phyloP scores from a whole-genome alignment of 37 sponge, comb jelly and placozoan genomes.

The Crambe crambe region DNA sequence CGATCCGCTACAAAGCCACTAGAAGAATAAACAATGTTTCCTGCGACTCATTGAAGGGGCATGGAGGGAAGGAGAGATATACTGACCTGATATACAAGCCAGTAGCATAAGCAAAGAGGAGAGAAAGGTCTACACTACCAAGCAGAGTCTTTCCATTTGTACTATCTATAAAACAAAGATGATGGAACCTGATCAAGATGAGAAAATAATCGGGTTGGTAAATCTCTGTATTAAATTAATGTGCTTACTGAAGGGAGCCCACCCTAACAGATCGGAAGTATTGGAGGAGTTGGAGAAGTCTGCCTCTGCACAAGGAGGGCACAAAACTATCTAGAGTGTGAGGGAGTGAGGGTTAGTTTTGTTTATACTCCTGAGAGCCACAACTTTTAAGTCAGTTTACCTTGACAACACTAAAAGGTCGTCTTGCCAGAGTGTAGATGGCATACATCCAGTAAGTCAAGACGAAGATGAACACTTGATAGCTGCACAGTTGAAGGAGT shows the following conservation, averaged over 20 bases:
- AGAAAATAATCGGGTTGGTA: no score
- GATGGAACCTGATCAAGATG: no score
- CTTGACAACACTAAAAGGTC: slow-evolving; percentile 57
- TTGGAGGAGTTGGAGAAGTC: not conserved
- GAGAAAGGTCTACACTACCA: slow-evolving; percentile 56
- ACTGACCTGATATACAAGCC: slow-evolving; percentile 64
- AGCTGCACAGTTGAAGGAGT: not conserved
- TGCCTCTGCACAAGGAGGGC: slow-evolving; percentile 12
- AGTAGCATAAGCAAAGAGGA: slow-evolving; percentile 71
- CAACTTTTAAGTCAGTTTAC: not conserved
- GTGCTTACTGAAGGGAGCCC: slow-evolving; percentile 34
- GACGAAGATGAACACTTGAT: slow-evolving; percentile 25
- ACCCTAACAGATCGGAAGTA: not conserved
- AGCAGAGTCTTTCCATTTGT: slow-evolving; percentile 39
- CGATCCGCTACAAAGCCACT: slow-evolving; percentile 89
- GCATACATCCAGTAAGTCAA: slow-evolving; percentile 49
- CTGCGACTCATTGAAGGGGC: no score
- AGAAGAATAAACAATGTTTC: no score
- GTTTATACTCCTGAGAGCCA: not conserved
- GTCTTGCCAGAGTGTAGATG: slow-evolving; percentile 44
- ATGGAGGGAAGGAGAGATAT: no score
- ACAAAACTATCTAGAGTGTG: slow-evolving; percentile 24
- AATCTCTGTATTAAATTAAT: not conserved
- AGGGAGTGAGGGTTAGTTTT: not conserved
- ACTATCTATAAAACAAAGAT: slow-evolving; percentile 20